Conservation (phyloP, 2,888 invertebrate genomes). For the Netelia melanura region DNA sequence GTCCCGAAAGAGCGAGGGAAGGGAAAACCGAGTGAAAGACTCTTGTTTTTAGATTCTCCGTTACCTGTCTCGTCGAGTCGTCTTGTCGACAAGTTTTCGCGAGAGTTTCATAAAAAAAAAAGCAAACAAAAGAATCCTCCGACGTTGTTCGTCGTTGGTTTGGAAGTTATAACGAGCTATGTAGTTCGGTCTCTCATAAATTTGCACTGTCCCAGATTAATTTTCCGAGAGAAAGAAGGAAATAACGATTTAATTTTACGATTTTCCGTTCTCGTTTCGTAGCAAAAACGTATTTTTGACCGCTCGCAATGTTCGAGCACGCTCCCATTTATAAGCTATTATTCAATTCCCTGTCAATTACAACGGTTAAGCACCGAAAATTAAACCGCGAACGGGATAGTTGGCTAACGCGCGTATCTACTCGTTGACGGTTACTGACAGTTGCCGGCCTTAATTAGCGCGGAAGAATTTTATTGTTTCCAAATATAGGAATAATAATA, state of each 20-base stretch:
- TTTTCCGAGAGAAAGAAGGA: neutral
- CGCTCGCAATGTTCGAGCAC: neutral
- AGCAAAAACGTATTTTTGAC: neutral
- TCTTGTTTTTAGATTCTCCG: conserved; percentile 37
- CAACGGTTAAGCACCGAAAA: neutral
- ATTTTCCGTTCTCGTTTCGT: conserved; percentile 14
- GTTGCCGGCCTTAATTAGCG: conserved; percentile 15
- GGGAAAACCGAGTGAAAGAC: conserved; percentile 8
- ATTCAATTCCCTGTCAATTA: conserved; percentile 31
- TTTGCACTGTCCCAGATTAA: neutral
- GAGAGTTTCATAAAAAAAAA: conserved; percentile 46
- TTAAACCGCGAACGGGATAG: neutral
- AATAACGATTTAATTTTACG: conserved; percentile 11
- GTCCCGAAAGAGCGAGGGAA: neutral
- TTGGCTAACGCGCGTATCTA: neutral
- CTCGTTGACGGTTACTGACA: conserved; percentile 7
- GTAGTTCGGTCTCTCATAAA: conserved; percentile 1
- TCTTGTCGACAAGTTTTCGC: conserved; percentile 9
- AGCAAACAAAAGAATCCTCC: neutral
- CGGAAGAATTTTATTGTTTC: neutral
- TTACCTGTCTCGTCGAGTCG: neutral
- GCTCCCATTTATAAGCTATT: conserved; percentile 10
- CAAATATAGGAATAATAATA: neutral
- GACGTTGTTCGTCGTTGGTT: neutral
- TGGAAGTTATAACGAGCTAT: conserved; percentile 3